Base-by-base conservation (phyloP, 2,797 vertebrate genomes). In the Zenarchopterus dispar region DNA sequence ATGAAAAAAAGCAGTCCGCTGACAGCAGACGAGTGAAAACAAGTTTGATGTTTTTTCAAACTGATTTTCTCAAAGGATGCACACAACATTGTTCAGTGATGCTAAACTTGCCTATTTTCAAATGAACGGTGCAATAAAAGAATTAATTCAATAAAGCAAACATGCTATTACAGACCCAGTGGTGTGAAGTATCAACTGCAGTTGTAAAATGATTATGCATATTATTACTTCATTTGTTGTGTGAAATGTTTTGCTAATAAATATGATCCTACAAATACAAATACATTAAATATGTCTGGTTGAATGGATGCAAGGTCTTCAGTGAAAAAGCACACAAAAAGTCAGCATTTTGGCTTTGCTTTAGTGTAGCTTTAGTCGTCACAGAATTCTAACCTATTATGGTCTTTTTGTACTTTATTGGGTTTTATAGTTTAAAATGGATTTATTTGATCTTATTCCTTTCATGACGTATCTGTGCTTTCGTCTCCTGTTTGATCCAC, bases 1-100 rank as follows among this genome's bases (percentile, higher is more conserved):
- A 76, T 41, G 28, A 56, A 47, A 36, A 36, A 36, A 13, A 36
- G 11, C 33, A 36, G 33, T 36, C 33, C 33, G 4, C 33, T 36
- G 33, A 36, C 22, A 67, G 50, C 75, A 33, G 55, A 43, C 0
- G 3, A 68, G 33, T 57, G 15, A 5, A 49, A 74, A 63, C 56
- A 28, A 73, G 68, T 73, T 58, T 5, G 3, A 51, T n/a, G n/a
- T 16, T 48, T 60, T 73, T 80, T 80, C 36, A 71, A 72, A 62
- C 53, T 54, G 51, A 43, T 62, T 66, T 13, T 9, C 48, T 61
- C 33, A 54, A 56, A 75, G 61, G 49, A 44, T 31, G 36, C 50
- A 73, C 69, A 48, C 64, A 74, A 24, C 58, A 61, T 31, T 50
- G 53, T 61, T 70, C 51, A 56, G 26, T 15, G 56, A 56, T 33